Evolutionary conservation across 1,140 invertebrate genomes (phyloP).

Genomic region (Orchesella cincta): DNA sequence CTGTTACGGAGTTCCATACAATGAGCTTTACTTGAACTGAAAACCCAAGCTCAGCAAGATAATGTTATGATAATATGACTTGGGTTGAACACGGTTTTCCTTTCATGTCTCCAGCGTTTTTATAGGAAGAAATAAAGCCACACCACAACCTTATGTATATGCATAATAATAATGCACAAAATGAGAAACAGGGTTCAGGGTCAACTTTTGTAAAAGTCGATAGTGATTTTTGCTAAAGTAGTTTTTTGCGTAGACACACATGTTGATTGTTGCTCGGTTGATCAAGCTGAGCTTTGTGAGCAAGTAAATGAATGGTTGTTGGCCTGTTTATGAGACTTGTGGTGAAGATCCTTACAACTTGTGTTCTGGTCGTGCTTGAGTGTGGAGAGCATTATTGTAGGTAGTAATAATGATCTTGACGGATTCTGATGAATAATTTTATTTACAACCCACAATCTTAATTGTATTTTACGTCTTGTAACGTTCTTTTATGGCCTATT

Average conservation of each 20-base stretch:
- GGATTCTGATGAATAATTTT: not conserved
- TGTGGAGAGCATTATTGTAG: too few relatives aligned
- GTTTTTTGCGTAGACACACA: too few relatives aligned
- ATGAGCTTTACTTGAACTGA: too few relatives aligned
- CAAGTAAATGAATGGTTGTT: too few relatives aligned
- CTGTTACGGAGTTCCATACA: too few relatives aligned
- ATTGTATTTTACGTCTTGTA: not conserved
- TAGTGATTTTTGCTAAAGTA: not conserved
- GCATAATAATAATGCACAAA: not conserved
- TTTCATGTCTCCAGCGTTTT: not conserved
- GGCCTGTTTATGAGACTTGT: too few relatives aligned
- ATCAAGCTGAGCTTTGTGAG: too few relatives aligned
- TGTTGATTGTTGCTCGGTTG: too few relatives aligned
- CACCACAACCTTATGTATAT: not conserved
- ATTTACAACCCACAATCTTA: not conserved
- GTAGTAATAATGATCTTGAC: constrained; percentile 8
- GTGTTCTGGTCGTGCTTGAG: too few relatives aligned
- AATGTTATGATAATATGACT: not conserved
- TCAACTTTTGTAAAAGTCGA: not conserved
- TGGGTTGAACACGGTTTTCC: not conserved
- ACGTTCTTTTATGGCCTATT: constrained; percentile 6
- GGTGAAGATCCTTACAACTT: too few relatives aligned
- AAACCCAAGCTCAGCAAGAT: too few relatives aligned
- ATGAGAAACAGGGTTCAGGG: constrained; percentile 3
- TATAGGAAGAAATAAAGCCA: not conserved